A percentile compares a stretch with the other conserved stretches of the same genome.
phyloP scores from a whole-genome alignment of 1,140 invertebrate genomes.

The Diachasma alloeum region DNA sequence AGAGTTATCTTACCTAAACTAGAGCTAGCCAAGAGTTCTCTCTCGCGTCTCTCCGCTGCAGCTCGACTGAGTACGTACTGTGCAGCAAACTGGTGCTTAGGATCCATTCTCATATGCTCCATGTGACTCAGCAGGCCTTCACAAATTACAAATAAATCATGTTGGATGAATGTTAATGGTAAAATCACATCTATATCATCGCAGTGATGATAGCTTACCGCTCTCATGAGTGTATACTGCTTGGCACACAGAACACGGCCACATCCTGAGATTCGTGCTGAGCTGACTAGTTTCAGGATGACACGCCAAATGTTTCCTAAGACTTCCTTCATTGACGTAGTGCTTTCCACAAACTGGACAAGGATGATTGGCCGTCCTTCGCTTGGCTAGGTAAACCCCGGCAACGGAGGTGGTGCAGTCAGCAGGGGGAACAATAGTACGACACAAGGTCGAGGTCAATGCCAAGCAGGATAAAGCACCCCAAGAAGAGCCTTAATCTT shows the following conservation, averaged over 20 bases:
- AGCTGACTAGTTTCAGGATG: conserved; percentile 91
- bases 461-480: conserved; percentile 65
- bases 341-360: conserved; percentile 94
- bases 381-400: conserved; percentile 84
- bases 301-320: conserved; percentile 90
- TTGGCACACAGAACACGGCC: conserved; percentile 93
- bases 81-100: conserved; percentile 94
- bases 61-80: conserved; percentile 91
- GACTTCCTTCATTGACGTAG: conserved; percentile 92
- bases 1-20: conserved; percentile 60
- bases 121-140: conserved; percentile 90
- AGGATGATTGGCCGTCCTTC: conserved; percentile 90
- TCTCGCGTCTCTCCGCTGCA: conserved; percentile 86
- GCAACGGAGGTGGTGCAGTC: conserved; percentile 66
- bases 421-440: conserved; percentile 66
- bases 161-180: background rate
- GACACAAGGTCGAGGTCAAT: conserved; percentile 68
- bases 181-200: background rate
- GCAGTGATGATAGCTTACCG: conserved; percentile 69
- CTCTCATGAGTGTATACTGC: conserved; percentile 93
- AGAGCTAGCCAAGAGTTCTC: conserved; percentile 78
- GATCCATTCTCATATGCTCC: conserved; percentile 97
- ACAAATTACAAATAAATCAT: conserved; percentile 31
- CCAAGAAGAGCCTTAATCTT: conserved; percentile 55
- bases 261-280: conserved; percentile 87